phyloP scores from a whole-genome alignment of 2,888 invertebrate genomes.

The Tricholauxania praeusta region DNA sequence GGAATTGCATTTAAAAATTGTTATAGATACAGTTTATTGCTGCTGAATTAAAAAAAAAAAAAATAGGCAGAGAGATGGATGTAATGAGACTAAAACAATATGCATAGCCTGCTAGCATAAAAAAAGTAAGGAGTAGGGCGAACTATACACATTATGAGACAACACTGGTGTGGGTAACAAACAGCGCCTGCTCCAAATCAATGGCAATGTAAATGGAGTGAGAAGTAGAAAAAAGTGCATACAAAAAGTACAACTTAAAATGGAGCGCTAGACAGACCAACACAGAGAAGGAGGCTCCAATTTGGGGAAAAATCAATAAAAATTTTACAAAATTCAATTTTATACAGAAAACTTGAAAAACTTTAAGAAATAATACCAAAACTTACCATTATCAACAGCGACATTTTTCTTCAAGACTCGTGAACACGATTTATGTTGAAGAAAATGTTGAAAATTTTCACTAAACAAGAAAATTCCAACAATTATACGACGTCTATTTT shows the following conservation, averaged over 20 bases:
- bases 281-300: conserved; percentile 23
- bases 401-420: conserved; percentile 23
- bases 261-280: conserved; percentile 35
- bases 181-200: conserved; percentile 36
- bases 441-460: not conserved
- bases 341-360: not conserved
- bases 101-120: no score
- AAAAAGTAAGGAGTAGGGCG: no score
- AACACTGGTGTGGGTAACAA: conserved; percentile 22
- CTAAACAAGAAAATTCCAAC: not conserved
- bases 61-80: no score
- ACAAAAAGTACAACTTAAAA: conserved; percentile 14
- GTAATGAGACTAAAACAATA: no score
- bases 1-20: conserved; percentile 47
- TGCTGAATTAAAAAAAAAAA: not conserved
- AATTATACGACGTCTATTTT: not conserved
- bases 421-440: not conserved
- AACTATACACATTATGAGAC: not conserved
- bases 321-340: conserved; percentile 21
- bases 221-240: conserved; percentile 10
- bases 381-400: conserved; percentile 35
- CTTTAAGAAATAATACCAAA: not conserved
- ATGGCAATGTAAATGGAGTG: conserved; percentile 5
- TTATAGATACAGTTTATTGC: conserved; percentile 49
- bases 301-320: conserved; percentile 44